Evolutionary conservation across 2,797 vertebrate genomes (phyloP), one percentile per base, ranked within the genome.

Genomic region (Tauraco hartlaubi): DNA sequence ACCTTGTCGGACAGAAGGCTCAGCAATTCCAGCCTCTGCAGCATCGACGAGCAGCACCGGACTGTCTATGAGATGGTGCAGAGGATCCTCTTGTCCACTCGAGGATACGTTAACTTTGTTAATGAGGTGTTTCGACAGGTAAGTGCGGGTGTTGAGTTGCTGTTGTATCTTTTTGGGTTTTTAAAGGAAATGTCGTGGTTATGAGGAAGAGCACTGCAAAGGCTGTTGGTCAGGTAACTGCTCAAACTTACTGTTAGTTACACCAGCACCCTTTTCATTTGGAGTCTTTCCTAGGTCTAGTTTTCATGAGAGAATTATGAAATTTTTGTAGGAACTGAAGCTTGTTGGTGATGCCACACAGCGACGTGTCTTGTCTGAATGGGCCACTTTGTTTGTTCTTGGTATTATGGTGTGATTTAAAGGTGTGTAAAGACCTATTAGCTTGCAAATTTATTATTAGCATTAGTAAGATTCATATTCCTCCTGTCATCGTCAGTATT

Each of bases 91-190:
- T 95, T 99, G 39, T 99, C 99, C 89, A 99, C 99, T 1, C 98
- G 99, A 4, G 99, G 99, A 90, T 99, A 99, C 28, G 98, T 99
- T 86, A 99, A 99, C 97, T 99, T 99, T n/a, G 99, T 99, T 96
- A 99, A 99, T 18, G 99, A 99, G 97, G 99, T 99, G 93, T 99
- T 99, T 98, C 99, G 99, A 59, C 99, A 99, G 98, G 99, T 99
- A 64, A 92, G 95, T 59, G 44, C n/a, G 5, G 37, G 1, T n/a
- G 16, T 43, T 28, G 19, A 37, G 18, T 9, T 69, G 25, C 67
- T 58, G 1, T n/a, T 29, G 26, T 7, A 1, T 18, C 1, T 16
- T 54, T 29, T 15, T 13, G 51, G 51, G 68, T 59, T 15, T 44
- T n/a, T 31, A 21, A 31, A 31, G 69, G 55, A 23, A 46, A 3